phyloP scores from a whole-genome alignment of 2,113 vertebrate genomes.

The Takifugu bimaculatus region DNA sequence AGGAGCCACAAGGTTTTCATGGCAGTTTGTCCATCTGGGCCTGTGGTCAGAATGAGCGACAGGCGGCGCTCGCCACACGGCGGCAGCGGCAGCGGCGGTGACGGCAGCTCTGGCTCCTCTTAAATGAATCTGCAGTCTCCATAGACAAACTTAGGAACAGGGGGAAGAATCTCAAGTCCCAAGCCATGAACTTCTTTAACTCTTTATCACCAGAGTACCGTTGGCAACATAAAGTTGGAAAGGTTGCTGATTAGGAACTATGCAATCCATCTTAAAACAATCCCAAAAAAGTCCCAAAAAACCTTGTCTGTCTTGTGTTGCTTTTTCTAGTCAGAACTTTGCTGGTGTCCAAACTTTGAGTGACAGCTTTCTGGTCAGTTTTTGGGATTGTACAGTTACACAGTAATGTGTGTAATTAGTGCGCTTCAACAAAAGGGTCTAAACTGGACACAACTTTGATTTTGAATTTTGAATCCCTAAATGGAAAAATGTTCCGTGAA shows the following conservation, averaged over 20 bases:
- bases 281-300: no score
- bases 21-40: neutral
- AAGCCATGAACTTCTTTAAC: neutral
- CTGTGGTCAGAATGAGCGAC: neutral
- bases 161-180: neutral
- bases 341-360: neutral
- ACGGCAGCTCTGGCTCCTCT: neutral
- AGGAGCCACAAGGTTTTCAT: neutral
- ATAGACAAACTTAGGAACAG: no score
- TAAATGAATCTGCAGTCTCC: neutral
- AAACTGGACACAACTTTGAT: neutral
- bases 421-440: neutral
- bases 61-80: neutral
- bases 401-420: neutral
- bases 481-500: neutral
- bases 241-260: neutral
- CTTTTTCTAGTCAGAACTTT: slow-evolving; percentile 2
- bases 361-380: neutral
- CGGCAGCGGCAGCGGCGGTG: neutral
- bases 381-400: neutral
- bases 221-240: no score
- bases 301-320: neutral
- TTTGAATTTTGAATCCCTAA: neutral
- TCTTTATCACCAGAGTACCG: no score
- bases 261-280: no score